These are phyloP conservation scores for Bombus pyrosoma DNA, from an alignment of 1,140 invertebrate species.

Conservation along the genomic window DNA sequence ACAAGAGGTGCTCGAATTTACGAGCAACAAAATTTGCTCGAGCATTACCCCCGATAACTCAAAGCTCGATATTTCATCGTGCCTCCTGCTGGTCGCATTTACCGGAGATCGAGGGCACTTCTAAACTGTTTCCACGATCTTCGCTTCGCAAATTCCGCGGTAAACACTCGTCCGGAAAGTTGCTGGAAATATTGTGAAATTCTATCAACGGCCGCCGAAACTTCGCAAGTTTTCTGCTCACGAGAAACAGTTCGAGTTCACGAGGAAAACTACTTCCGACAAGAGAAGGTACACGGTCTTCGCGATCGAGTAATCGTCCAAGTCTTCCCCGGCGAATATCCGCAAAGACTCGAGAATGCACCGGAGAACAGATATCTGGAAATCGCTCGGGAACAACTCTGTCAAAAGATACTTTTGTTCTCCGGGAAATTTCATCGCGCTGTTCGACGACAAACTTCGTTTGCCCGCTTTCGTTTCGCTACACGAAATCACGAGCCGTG, in stretches of 20 bases:
- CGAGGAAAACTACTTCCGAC: background rate
- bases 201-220: background rate
- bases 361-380: conserved; percentile 7
- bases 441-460: too few species aligned
- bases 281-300: background rate
- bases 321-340: conserved; percentile 4
- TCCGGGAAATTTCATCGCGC: conserved; percentile 3
- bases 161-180: background rate
- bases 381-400: background rate
- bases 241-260: background rate
- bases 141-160: background rate
- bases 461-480: too few species aligned
- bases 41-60: too few species aligned
- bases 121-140: conserved; percentile 13
- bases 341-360: conserved; percentile 23
- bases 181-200: conserved; percentile 21
- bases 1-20: background rate
- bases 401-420: conserved; percentile 20
- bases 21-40: background rate
- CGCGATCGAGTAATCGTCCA: background rate
- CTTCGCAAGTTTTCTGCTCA: background rate
- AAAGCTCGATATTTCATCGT: background rate
- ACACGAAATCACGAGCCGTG: background rate
- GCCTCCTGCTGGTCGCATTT: background rate
- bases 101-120: background rate